Evolutionary conservation across 2,797 vertebrate species (phyloP).

Genomic region (Bovichtus diacanthus): DNA sequence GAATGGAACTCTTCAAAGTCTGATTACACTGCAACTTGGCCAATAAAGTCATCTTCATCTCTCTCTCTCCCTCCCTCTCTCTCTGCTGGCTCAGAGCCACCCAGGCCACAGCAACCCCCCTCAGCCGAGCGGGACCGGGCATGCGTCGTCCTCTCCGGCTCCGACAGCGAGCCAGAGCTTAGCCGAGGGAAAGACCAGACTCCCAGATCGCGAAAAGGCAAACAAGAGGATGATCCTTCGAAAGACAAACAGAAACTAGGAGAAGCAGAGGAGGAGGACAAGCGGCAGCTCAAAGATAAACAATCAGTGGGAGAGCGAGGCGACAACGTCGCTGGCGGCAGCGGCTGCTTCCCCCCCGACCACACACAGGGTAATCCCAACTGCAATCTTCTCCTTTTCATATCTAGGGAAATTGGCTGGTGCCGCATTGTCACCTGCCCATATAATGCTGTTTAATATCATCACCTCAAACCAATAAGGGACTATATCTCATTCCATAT

Average conservation of each 20-base stretch:
- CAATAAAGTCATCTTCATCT: slow-evolving; percentile 57
- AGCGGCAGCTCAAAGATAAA: slow-evolving; percentile 71
- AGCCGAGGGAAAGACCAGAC: slow-evolving; percentile 37
- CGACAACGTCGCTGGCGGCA: slow-evolving; percentile 33
- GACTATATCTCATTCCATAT: slow-evolving; percentile 72
- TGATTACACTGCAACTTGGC: slow-evolving; percentile 61
- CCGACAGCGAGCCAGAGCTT: slow-evolving; percentile 54
- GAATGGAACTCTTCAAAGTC: slow-evolving; percentile 71
- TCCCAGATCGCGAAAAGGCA: slow-evolving; percentile 26
- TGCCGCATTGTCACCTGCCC: slow-evolving; percentile 71
- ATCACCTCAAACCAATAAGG: slow-evolving; percentile 76
- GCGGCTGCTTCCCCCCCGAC: slow-evolving; percentile 56
- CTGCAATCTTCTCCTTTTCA: slow-evolving; percentile 76
- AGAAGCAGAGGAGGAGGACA: slow-evolving; percentile 68
- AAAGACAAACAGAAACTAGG: slow-evolving; percentile 70
- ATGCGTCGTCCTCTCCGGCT: slow-evolving; percentile 32
- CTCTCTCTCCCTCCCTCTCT: slow-evolving; percentile 1
- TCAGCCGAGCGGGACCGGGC: slow-evolving; percentile 21
- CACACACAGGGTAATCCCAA: slow-evolving; percentile 80
- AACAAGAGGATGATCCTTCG: slow-evolving; percentile 54
- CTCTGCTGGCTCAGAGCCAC: slow-evolving; percentile 50
- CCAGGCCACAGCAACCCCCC: slow-evolving; percentile 37
- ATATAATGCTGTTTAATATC: slow-evolving; percentile 79
- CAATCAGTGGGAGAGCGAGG: slow-evolving; percentile 62
- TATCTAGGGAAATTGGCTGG: slow-evolving; percentile 81